Evolutionary conservation across 1,140 invertebrate species (phyloP), one percentile per base, ranked within the genome.

Genomic region (Bombus pascuorum): DNA sequence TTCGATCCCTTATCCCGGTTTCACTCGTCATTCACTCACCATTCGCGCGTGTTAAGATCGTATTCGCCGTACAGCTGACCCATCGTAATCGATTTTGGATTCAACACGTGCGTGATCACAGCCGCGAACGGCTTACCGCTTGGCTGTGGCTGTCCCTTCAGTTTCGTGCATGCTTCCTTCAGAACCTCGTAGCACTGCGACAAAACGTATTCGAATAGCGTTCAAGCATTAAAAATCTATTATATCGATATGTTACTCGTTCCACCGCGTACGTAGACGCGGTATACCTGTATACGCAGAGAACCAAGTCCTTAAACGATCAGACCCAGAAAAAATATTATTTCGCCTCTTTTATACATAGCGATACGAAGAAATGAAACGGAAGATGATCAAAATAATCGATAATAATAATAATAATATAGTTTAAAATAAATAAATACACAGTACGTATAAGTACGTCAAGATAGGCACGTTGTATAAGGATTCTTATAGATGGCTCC

Each of bases 71-170:
- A 98, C 0, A 98, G 93, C 93, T 98, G 97, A 3, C 97, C 97
- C 96, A 98, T 97, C 4, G 97, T 98, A 66, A 98, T 97, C 2
- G 97, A 97, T 93, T 98, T 98, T 0, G 98, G 98, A 93, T 98
- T 98, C 22, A 98, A 95, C 2, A 96, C 95, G 87, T 95, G 96
- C 0, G 96, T 96, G 86, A 96, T 94, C 0, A 97, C 96, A 0
- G 95, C 91, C 18, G 96, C 94, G 93, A 97, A 97, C 0, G 96
- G 95, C 47, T 96, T 96, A 9, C 97, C 97, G 79, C 96, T 96
- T 2, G 97, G 97, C 10, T 97, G 96, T 13, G 95, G 91, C 89
- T 96, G 95, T 3, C 97, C 97, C 86, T 96, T 96, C 62, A 98
- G 93, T 0, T 94, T 93, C 18, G 96, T 97, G 91, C 97, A 96